phyloP scores from a whole-genome alignment of 2,797 vertebrate species.

The Coregonus suidteri region DNA sequence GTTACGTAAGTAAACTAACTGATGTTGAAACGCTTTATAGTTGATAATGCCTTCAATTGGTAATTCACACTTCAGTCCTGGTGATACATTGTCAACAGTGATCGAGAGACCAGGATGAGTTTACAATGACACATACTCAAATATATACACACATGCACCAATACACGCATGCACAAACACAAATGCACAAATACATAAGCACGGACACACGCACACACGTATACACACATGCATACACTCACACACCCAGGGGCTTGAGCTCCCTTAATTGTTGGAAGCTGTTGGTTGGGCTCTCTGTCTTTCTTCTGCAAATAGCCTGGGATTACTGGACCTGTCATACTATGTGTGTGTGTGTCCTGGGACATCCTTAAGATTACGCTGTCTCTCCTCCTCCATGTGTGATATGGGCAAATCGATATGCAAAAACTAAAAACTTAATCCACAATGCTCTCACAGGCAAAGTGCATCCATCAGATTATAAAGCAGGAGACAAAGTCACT shows the following conservation, averaged over 20 bases:
- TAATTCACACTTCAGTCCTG: too few relatives aligned
- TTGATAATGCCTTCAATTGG: too few relatives aligned
- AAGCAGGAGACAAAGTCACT: not conserved
- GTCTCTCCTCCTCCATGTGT: not conserved
- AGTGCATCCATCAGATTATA: not conserved
- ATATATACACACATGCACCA: conserved; percentile 38
- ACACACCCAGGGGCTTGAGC: not conserved
- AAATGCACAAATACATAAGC: conserved; percentile 19
- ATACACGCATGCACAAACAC: not conserved
- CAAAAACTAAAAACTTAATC: not conserved
- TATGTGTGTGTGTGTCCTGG: not conserved
- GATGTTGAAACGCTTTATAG: too few relatives aligned
- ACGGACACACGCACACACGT: not conserved
- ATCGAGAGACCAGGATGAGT: too few relatives aligned
- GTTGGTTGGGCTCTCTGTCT: not conserved
- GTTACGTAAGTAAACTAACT: too few relatives aligned
- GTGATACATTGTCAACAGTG: too few relatives aligned
- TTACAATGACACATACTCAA: not conserved
- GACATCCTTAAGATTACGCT: too few relatives aligned
- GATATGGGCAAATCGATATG: conserved; percentile 1
- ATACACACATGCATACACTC: not conserved
- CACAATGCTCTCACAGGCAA: not conserved
- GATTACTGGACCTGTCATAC: not conserved
- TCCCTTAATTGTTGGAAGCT: not conserved
- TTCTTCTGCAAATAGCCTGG: not conserved